Percentiles rank a stretch among this genome's conserved stretches.
Evolutionary conservation across 2,797 vertebrate genomes (phyloP).

Genomic region (Poecilia gillii): DNA sequence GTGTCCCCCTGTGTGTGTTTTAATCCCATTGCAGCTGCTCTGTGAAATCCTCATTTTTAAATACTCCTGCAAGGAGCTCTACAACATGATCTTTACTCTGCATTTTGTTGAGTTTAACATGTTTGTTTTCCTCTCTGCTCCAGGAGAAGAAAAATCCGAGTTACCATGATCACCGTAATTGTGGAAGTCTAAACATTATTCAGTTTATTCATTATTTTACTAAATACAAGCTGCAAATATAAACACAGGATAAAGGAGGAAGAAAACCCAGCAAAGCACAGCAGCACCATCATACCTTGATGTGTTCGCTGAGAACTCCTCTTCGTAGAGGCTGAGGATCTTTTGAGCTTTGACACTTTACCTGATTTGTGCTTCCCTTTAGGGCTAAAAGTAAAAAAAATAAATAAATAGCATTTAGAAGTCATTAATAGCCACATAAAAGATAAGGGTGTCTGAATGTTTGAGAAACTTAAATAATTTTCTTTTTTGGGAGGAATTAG

Average conservation of each 20-base stretch:
- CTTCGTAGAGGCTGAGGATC: slow-evolving; percentile 83
- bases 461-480: not conserved
- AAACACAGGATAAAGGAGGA: not conserved
- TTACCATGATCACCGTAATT: too few species aligned
- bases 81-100: too few species aligned
- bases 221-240: not conserved
- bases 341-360: slow-evolving; percentile 86
- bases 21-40: not conserved
- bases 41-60: not conserved
- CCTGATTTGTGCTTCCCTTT: slow-evolving; percentile 92
- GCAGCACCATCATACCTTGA: slow-evolving; percentile 80
- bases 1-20: not conserved
- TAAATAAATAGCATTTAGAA: not conserved
- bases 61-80: too few species aligned
- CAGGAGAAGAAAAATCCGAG: too few species aligned
- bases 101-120: too few species aligned
- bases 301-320: slow-evolving; percentile 84
- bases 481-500: not conserved
- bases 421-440: not conserved
- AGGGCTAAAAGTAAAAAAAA: slow-evolving; percentile 75
- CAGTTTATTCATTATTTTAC: not conserved
- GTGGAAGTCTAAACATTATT: too few species aligned
- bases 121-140: too few species aligned
- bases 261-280: slow-evolving; percentile 3
- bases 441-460: not conserved